phyloP scores from a whole-genome alignment of 35 echinoderm and acorn worm genomes.

The Amphiura filiformis region DNA sequence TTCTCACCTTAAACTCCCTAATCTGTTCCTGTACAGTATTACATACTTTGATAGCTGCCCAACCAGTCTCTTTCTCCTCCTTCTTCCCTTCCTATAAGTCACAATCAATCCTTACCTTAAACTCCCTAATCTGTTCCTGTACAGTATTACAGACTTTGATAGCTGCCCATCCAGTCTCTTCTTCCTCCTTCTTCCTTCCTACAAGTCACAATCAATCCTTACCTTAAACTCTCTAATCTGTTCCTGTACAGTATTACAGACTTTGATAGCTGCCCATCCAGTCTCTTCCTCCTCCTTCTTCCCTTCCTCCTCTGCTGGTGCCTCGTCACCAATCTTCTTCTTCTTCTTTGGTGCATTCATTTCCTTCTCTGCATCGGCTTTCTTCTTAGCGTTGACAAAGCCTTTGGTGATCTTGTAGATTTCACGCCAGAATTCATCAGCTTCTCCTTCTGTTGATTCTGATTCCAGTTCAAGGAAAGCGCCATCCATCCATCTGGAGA shows the following conservation, averaged over 20 bases:
- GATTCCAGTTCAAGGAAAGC: constrained; percentile 85
- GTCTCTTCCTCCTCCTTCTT: constrained; percentile 79
- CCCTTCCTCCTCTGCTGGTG: constrained; percentile 27
- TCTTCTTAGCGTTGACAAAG: constrained; percentile 83
- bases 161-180: constrained; percentile 82
- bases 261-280: constrained; percentile 87
- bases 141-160: constrained; percentile 91
- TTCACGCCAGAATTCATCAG: constrained; percentile 93
- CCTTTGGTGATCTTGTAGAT: constrained; percentile 99
- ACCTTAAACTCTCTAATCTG: constrained; percentile 97
- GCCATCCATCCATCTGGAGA: constrained; percentile 97
- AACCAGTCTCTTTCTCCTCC: constrained; percentile 77
- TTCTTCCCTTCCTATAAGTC: too few species aligned
- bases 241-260: constrained; percentile 85
- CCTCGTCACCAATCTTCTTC: constrained; percentile 54
- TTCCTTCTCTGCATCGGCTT: constrained; percentile 90
- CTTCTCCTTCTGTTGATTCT: constrained; percentile 84
- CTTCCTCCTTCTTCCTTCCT: too few species aligned
- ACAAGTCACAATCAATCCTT: neutral
- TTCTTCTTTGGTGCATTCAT: constrained; percentile 81
- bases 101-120: constrained; percentile 96
- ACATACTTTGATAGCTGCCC: constrained; percentile 92
- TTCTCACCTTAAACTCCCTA: constrained; percentile 90
- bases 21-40: constrained; percentile 87
- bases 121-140: constrained; percentile 88